phyloP scores from a whole-genome alignment of 2,888 invertebrate species.

The Nasonovia ribisnigri region DNA sequence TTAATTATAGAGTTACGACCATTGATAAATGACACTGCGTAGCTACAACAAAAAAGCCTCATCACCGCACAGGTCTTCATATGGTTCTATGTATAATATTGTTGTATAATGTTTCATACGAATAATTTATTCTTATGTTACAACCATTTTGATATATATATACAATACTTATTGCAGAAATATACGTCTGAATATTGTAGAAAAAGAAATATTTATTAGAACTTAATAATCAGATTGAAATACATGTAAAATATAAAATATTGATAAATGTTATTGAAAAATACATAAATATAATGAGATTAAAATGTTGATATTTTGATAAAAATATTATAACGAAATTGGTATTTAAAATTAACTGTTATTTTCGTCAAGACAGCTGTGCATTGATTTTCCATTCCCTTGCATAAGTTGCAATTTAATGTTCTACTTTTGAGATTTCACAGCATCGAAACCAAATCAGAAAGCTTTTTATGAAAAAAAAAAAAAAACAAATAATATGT shows the following conservation, averaged over 20 bases:
- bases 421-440: neutral
- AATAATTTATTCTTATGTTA: neutral
- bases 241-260: neutral
- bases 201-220: neutral
- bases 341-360: neutral
- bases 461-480: neutral
- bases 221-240: neutral
- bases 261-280: neutral
- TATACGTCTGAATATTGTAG: neutral
- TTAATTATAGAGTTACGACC: no score
- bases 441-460: neutral
- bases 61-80: neutral
- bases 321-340: neutral
- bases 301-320: neutral
- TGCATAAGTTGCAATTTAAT: neutral
- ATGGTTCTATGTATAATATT: neutral
- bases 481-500: neutral
- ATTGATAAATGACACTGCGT: neutral
- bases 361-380: neutral
- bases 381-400: neutral
- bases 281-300: neutral
- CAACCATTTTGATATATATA: neutral
- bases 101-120: neutral
- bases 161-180: neutral
- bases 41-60: neutral